These are phyloP conservation scores for Philereme transversata DNA, from an alignment of 2,888 invertebrate species.

Conservation along the genomic window DNA sequence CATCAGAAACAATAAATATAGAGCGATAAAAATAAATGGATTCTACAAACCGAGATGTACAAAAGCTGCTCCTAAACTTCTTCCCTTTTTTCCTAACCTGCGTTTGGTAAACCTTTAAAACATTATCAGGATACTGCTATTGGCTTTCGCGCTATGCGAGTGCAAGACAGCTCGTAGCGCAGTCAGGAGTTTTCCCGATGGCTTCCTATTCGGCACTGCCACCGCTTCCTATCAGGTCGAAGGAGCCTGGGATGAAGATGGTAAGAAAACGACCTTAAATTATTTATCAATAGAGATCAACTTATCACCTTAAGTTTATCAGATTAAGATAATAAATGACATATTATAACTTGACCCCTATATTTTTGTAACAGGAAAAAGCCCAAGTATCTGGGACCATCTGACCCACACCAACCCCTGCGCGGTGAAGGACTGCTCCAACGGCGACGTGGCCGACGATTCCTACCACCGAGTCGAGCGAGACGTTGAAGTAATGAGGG, in stretches of 20 bases:
- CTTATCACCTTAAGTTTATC: too few species aligned
- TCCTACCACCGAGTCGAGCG: constrained; percentile 83
- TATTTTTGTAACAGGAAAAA: constrained; percentile 63
- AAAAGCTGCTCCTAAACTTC: too few species aligned
- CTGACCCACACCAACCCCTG: constrained; percentile 74
- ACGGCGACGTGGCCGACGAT: constrained; percentile 83
- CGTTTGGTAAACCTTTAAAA: too few species aligned
- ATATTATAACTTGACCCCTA: not conserved
- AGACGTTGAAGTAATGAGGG: constrained; percentile 68
- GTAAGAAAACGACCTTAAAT: constrained; percentile 46
- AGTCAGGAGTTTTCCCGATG: constrained; percentile 49
- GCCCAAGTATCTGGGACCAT: constrained; percentile 85
- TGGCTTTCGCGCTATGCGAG: constrained; percentile 14
- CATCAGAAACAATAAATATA: too few species aligned
- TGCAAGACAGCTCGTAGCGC: constrained; percentile 28
- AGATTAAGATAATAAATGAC: too few species aligned
- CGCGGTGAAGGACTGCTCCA: constrained; percentile 76
- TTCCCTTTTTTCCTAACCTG: too few species aligned
- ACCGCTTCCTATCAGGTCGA: constrained; percentile 81
- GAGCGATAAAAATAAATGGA: too few species aligned
- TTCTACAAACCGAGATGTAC: too few species aligned
- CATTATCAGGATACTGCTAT: constrained; percentile 14
- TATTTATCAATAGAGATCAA: not conserved
- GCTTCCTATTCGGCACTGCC: constrained; percentile 54
- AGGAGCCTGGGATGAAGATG: constrained; percentile 79